Percentiles rank a stretch among this genome's conserved stretches.
Conservation (phyloP, 2,797 vertebrate genomes). For the Nannoperca obscura region DNA sequence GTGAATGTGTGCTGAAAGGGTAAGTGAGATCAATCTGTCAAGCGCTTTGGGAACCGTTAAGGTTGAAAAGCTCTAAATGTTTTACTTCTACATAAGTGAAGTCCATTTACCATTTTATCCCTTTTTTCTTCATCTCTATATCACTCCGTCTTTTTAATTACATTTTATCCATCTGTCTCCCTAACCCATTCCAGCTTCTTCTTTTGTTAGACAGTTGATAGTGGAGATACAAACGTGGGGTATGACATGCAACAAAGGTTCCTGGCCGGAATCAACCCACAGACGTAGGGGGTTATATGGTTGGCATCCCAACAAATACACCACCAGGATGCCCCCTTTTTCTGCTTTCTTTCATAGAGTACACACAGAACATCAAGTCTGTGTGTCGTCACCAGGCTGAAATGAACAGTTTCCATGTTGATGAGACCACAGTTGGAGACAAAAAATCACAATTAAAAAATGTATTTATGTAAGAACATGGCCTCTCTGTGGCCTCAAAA, state of each 20-base stretch:
- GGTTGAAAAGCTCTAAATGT: too few species aligned
- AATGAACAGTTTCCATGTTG: conserved; percentile 27
- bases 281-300: too few species aligned
- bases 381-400: conserved; percentile 7
- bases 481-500: conserved; percentile 13
- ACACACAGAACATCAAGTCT: neutral
- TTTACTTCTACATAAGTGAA: too few species aligned
- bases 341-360: conserved; percentile 25
- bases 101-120: neutral
- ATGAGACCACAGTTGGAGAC: conserved; percentile 23
- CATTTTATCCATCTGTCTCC: neutral
- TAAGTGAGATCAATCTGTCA: too few species aligned
- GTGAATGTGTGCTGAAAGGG: too few species aligned
- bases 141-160: neutral
- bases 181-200: neutral
- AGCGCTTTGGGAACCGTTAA: too few species aligned
- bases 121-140: neutral
- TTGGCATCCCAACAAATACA: neutral
- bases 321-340: neutral
- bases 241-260: conserved; percentile 1
- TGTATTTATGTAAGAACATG: conserved; percentile 33
- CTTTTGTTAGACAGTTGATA: neutral
- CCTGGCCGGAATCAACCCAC: neutral
- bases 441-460: conserved; percentile 33
- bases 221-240: neutral